Conservation (phyloP, 2,797 vertebrate species). For the Gymnoscopelus microlampas region DNA sequence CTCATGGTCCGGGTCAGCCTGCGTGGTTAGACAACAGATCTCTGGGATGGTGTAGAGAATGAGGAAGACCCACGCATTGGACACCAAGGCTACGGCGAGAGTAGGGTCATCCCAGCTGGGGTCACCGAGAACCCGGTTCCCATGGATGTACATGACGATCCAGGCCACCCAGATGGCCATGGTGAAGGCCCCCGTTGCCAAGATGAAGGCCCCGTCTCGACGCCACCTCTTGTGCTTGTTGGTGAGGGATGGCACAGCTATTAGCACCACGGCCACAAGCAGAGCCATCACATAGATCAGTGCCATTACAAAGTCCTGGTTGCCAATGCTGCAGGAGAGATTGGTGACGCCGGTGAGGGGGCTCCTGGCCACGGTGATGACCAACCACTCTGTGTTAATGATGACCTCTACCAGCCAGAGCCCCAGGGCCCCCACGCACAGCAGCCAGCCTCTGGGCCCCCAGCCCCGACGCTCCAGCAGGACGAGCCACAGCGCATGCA, state of each 20-base stretch:
- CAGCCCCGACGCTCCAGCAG: conserved; percentile 79
- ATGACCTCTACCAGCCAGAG: conserved; percentile 90
- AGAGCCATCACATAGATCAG: conserved; percentile 92
- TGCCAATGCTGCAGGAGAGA: conserved; percentile 80
- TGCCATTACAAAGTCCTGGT: conserved; percentile 89
- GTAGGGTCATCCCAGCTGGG: conserved; percentile 89
- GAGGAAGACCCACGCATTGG: conserved; percentile 88
- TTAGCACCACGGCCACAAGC: conserved; percentile 78
- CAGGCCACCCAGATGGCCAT: conserved; percentile 88
- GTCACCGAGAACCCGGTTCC: conserved; percentile 73
- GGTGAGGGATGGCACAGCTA: conserved; percentile 77
- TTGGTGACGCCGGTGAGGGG: not conserved
- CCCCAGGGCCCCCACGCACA: conserved; percentile 82
- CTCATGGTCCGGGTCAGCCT: conserved; percentile 60
- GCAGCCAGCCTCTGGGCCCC: conserved; percentile 81
- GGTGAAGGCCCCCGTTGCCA: conserved; percentile 83
- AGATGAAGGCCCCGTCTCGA: conserved; percentile 83
- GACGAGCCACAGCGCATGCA: conserved; percentile 86
- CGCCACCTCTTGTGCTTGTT: conserved; percentile 85
- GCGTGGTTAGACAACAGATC: conserved; percentile 84
- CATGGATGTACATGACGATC: conserved; percentile 88
- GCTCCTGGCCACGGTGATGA: conserved; percentile 82
- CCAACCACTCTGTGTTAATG: conserved; percentile 93
- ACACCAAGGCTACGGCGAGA: conserved; percentile 86
- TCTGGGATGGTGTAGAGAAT: conserved; percentile 89